Conservation (phyloP, 2,888 invertebrate species). For the Deroplatys truncata region DNA sequence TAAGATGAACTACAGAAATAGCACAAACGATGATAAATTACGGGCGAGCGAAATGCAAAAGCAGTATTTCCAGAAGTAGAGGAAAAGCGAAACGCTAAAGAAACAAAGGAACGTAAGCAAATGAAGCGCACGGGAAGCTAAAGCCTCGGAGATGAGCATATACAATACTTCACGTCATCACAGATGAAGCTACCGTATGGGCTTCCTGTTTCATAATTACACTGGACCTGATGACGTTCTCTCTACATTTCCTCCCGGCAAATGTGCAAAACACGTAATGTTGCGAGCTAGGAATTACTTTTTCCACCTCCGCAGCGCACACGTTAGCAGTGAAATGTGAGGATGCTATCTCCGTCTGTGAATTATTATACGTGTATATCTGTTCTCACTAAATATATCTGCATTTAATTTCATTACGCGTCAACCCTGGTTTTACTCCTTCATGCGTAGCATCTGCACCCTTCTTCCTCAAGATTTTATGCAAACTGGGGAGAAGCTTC, state of each 20-base stretch:
- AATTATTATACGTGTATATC: background rate
- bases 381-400: background rate
- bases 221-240: background rate
- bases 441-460: background rate
- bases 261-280: background rate
- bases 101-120: background rate
- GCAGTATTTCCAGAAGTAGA: background rate
- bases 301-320: background rate
- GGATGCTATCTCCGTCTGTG: background rate
- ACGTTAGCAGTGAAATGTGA: background rate
- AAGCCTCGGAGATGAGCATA: background rate
- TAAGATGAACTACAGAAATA: too few species aligned
- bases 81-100: background rate
- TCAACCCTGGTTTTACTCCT: background rate
- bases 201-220: background rate
- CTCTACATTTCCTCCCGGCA: background rate
- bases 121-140: background rate
- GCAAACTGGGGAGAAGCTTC: background rate
- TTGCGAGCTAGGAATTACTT: background rate
- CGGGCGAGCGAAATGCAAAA: background rate
- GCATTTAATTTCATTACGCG: background rate
- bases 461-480: background rate
- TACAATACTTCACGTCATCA: background rate
- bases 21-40: background rate
- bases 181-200: too few species aligned